Conservation (phyloP, 2,888 invertebrate genomes). For the Disparrhopalites patrizii region DNA sequence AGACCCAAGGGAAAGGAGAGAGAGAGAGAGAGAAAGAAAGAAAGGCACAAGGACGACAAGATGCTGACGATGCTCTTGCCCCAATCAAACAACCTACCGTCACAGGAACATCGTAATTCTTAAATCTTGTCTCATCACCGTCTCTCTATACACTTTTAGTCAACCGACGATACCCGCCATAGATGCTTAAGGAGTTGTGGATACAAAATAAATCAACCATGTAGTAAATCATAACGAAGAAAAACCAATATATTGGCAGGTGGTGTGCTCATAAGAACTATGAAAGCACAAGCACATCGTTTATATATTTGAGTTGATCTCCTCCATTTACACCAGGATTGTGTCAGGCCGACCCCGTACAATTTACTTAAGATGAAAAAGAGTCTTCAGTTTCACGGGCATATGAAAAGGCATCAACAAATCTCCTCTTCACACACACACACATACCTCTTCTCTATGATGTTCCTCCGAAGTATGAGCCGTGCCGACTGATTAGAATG, state of each 20-base stretch:
- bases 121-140: slow-evolving; percentile 6
- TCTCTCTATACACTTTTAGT: not conserved
- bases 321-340: no score
- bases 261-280: no score
- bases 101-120: not conserved
- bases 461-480: slow-evolving; percentile 21
- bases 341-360: slow-evolving; percentile 7
- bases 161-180: slow-evolving; percentile 6
- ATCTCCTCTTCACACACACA: slow-evolving; percentile 9
- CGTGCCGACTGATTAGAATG: slow-evolving; percentile 40
- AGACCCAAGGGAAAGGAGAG: no score
- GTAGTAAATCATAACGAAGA: slow-evolving; percentile 21
- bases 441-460: slow-evolving; percentile 9
- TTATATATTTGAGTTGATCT: no score
- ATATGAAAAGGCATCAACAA: slow-evolving; percentile 7
- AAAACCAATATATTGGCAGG: slow-evolving; percentile 25
- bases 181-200: no score
- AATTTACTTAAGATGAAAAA: slow-evolving; percentile 10
- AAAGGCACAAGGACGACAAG: no score
- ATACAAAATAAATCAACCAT: slow-evolving; percentile 22
- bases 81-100: no score
- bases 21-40: no score
- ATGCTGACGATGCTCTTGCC: no score
- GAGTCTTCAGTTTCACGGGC: slow-evolving; percentile 5
- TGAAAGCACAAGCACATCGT: slow-evolving; percentile 12